Evolutionary conservation across 2,888 invertebrate genomes (phyloP).

Genomic region (Agriopis marginaria): DNA sequence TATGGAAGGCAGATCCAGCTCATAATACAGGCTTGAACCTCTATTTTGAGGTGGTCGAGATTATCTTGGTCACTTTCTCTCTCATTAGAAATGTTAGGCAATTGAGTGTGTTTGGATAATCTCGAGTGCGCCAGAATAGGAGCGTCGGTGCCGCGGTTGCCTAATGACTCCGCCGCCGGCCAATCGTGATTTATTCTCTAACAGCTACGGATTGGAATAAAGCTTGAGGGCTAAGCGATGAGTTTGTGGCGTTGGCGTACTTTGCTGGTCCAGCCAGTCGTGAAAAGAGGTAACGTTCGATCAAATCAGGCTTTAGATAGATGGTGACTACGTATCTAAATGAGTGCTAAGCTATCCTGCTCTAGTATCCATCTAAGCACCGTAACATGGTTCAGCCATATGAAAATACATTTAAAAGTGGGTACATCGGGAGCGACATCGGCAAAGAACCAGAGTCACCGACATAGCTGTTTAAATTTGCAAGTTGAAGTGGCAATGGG

Average conservation of each 20-base stretch:
- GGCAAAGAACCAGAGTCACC: too few relatives aligned
- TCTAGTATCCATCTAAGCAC: too few relatives aligned
- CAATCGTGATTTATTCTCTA: constrained; percentile 79
- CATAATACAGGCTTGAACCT: constrained; percentile 69
- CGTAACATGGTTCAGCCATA: too few relatives aligned
- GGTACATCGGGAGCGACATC: too few relatives aligned
- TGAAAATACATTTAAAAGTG: too few relatives aligned
- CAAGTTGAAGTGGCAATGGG: too few relatives aligned
- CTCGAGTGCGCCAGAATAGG: background rate
- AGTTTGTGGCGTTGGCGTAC: background rate
- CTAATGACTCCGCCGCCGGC: constrained; percentile 75
- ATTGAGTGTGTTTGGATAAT: background rate
- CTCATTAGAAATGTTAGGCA: background rate
- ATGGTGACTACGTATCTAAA: too few relatives aligned
- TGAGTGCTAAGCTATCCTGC: too few relatives aligned
- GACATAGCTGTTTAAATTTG: too few relatives aligned
- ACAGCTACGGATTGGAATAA: constrained; percentile 57
- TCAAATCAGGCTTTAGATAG: too few relatives aligned
- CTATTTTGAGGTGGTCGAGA: background rate
- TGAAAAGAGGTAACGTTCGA: too few relatives aligned
- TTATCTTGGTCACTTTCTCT: background rate
- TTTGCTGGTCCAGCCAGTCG: too few relatives aligned
- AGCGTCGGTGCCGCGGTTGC: constrained; percentile 59
- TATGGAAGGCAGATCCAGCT: constrained; percentile 54
- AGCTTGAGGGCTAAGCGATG: constrained; percentile 26